Percentiles rank a stretch among this genome's conserved stretches.
These are phyloP conservation scores for Chamaetylas fuelleborni DNA, from an alignment of 2,113 vertebrate genomes.

Conservation along the genomic window DNA sequence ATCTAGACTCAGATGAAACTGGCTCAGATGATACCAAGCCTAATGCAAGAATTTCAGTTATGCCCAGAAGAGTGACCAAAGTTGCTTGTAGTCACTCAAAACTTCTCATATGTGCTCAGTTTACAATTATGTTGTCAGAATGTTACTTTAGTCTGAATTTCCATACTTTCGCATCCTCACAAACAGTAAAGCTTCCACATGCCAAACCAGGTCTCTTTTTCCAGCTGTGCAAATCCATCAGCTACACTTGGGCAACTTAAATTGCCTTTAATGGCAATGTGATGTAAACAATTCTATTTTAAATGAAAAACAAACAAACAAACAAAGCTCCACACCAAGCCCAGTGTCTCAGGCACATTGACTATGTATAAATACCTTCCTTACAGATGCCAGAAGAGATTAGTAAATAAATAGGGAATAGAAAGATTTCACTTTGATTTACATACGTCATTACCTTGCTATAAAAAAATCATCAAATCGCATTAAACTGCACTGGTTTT, in stretches of 20 bases:
- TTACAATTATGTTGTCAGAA: neutral
- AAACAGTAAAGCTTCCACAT: neutral
- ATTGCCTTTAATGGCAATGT: neutral
- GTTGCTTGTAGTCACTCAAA: neutral
- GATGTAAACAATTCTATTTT: neutral
- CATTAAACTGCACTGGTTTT: neutral
- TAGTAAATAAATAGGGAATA: neutral
- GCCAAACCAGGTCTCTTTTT: neutral
- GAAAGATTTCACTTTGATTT: neutral
- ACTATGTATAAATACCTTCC: neutral
- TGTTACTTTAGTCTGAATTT: neutral
- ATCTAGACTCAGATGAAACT: too few relatives aligned
- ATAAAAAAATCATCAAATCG: neutral
- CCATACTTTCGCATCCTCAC: neutral
- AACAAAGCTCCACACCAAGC: neutral
- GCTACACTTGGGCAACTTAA: neutral
- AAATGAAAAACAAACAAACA: neutral
- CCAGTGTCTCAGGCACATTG: neutral
- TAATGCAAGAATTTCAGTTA: neutral
- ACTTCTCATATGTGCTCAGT: neutral
- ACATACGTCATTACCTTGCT: neutral
- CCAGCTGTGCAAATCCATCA: conserved; percentile 13
- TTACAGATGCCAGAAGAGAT: neutral
- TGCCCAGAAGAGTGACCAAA: neutral
- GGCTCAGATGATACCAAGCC: conserved; percentile 18